Conservation (phyloP, 2,113 vertebrate genomes). For the Tetraodon nigroviridis region DNA sequence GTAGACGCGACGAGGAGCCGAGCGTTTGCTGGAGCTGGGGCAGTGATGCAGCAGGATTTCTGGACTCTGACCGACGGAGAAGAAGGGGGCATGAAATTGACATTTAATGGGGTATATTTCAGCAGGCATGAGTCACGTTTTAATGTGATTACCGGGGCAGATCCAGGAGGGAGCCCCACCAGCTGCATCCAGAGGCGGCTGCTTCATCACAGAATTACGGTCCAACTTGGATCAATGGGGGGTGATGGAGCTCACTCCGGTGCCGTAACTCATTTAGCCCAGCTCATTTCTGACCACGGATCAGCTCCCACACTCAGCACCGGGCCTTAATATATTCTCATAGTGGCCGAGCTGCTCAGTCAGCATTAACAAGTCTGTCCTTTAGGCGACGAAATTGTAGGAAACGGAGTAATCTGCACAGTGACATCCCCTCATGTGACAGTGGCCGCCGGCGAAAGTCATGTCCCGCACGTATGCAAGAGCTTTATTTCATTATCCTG, state of each 20-base stretch:
- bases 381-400: conserved; percentile 36
- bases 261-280: conserved; percentile 50
- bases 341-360: conserved; percentile 30
- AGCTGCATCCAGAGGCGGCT: conserved; percentile 17
- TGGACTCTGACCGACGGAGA: conserved; percentile 43
- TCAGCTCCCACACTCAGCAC: conserved; percentile 22
- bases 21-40: conserved; percentile 51
- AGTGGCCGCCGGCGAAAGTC: conserved; percentile 16
- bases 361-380: conserved; percentile 49
- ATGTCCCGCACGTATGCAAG: neutral
- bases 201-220: conserved; percentile 21
- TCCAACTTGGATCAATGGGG: conserved; percentile 48
- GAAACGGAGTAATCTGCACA: conserved; percentile 17
- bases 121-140: conserved; percentile 34
- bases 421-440: conserved; percentile 13
- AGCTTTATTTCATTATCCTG: neutral
- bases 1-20: conserved; percentile 50
- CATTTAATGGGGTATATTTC: conserved; percentile 49
- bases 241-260: conserved; percentile 49
- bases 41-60: conserved; percentile 83
- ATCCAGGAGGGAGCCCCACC: conserved; percentile 8
- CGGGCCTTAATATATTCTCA: conserved; percentile 23
- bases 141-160: conserved; percentile 22
- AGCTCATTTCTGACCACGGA: conserved; percentile 24
- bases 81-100: conserved; percentile 49